A percentile compares a stretch with the other conserved stretches of the same genome.
Evolutionary conservation across 2,797 vertebrate genomes (phyloP).

Genomic region (Manis crassicaudata): DNA sequence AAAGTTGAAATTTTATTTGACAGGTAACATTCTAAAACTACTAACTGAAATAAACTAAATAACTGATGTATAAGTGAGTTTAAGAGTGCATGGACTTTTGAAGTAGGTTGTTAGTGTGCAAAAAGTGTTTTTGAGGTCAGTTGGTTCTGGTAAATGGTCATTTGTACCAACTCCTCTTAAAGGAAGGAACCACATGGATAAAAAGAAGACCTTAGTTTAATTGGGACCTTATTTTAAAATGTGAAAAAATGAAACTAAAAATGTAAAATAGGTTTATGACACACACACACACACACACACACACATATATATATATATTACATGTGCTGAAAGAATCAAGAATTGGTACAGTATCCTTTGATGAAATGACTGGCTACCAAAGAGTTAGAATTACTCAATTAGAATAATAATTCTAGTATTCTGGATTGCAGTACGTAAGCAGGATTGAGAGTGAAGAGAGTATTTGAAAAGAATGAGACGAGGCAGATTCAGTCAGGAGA

Average conservation of each 20-base stretch:
- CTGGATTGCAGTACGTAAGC: neutral
- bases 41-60: neutral
- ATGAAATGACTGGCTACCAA: constrained; percentile 35
- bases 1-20: constrained; percentile 46
- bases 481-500: neutral
- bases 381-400: neutral
- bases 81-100: neutral
- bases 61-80: constrained; percentile 20
- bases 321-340: constrained; percentile 18
- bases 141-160: constrained; percentile 18
- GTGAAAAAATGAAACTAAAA: constrained; percentile 51
- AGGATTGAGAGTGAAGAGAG: neutral
- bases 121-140: neutral
- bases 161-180: neutral
- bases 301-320: neutral
- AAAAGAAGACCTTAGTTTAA: constrained; percentile 26
- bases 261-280: neutral
- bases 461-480: constrained; percentile 14
- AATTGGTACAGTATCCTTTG: neutral
- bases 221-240: constrained; percentile 11
- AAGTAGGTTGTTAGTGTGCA: neutral
- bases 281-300: neutral
- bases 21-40: constrained; percentile 34
- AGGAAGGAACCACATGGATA: neutral
- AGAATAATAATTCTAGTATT: neutral